Base-by-base conservation (phyloP, 2,888 invertebrate genomes). In the Balanococcus diminutus region DNA sequence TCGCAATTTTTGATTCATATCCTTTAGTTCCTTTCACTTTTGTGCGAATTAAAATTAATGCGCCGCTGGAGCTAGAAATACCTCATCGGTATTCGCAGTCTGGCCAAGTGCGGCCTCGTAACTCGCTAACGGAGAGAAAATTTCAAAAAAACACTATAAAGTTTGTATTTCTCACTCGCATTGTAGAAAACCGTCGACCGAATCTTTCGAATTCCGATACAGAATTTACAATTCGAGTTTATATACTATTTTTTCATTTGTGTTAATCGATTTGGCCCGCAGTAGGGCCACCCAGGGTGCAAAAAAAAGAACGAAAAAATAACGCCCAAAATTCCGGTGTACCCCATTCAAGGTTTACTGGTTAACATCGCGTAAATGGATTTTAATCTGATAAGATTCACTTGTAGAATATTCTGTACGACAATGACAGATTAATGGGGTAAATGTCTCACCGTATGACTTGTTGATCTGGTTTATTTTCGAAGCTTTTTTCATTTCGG, bases 41-140 rank as follows among this genome's bases (percentile, higher is more conserved):
- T 67, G 67, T 67, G 28, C 67, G 67, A 67, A 67, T 28, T 28
- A 19, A 67, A 67, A 67, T 67, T 67, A 67, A 67, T 67, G 67
- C n/a, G n/a, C n/a, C n/a, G n/a, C n/a, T n/a, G n/a, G n/a, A n/a
- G n/a, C n/a, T n/a, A n/a, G n/a, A n/a, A n/a, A n/a, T n/a, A n/a
- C n/a, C n/a, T n/a, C n/a, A n/a, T n/a, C n/a, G n/a, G n/a, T n/a
- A n/a, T n/a, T n/a, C n/a, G n/a, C n/a, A n/a, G n/a, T n/a, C n/a
- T 46, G n/a, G 46, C 46, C 46, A n/a, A n/a, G n/a, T n/a, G 3
- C n/a, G n/a, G 5, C 19, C 22, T 42, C 56, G 56, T 56, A 22
- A 56, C 28, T 67, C 28, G 31, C 28, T 16, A 67, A 67, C 67
- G 28, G 67, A 67, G 67, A 67, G 67, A 67, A 28, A 61, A 61